Conservation (phyloP, 1,140 invertebrate species). For the Battus philenor region DNA sequence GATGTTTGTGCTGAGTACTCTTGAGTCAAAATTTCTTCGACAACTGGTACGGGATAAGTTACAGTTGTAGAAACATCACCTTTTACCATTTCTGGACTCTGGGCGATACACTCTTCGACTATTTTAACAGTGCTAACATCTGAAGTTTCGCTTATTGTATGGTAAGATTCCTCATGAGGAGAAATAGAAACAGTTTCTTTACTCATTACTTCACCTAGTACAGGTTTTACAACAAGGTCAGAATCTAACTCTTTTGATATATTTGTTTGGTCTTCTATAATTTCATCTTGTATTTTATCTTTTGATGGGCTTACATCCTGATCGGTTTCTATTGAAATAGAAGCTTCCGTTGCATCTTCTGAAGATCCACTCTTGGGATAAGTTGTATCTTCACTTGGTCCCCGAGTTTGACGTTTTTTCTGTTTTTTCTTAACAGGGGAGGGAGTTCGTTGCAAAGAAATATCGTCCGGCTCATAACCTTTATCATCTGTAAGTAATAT, state of each 20-base stretch:
- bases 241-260: constrained; percentile 23
- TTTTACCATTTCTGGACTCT: constrained; percentile 60
- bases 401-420: constrained; percentile 50
- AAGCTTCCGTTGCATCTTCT: constrained; percentile 41
- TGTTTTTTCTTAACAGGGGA: constrained; percentile 45
- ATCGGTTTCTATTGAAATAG: constrained; percentile 37
- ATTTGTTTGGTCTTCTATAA: constrained; percentile 13
- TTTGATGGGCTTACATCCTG: constrained; percentile 43
- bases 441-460: constrained; percentile 42
- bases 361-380: constrained; percentile 55
- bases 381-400: constrained; percentile 50
- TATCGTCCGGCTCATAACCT: constrained; percentile 67
- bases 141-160: constrained; percentile 76
- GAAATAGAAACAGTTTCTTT: constrained; percentile 49
- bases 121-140: constrained; percentile 78
- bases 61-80: constrained; percentile 70
- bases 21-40: constrained; percentile 75
- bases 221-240: constrained; percentile 29
- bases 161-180: constrained; percentile 74
- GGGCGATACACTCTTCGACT: constrained; percentile 78
- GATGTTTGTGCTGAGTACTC: constrained; percentile 79
- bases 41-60: constrained; percentile 76
- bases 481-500: constrained; percentile 54
- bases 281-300: constrained; percentile 36
- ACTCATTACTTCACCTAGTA: constrained; percentile 41